A percentile compares a stretch with the other conserved stretches of the same genome.
Evolutionary conservation across 2,113 vertebrate genomes (phyloP).

Genomic region (Lycaon pictus): DNA sequence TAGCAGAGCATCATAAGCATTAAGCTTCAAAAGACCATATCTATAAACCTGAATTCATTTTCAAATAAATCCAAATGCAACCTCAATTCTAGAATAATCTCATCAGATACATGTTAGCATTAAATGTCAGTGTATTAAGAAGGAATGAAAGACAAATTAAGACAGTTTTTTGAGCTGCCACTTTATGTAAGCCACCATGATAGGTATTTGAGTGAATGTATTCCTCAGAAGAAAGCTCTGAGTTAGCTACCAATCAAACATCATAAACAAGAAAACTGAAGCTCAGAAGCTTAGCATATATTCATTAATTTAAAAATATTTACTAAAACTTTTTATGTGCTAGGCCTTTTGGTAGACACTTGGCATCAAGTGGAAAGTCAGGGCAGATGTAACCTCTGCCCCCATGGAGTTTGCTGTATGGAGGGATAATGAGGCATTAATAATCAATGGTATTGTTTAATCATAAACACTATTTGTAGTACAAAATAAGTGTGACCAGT

Average conservation of each 20-base stretch:
- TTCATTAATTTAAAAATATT: not conserved
- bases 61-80: not conserved
- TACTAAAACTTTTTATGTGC: not conserved
- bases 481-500: not conserved
- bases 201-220: not conserved
- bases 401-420: not conserved
- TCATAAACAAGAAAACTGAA: not conserved
- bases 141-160: not conserved
- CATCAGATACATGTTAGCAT: not conserved
- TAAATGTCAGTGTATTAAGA: not conserved
- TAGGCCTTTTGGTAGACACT: not conserved
- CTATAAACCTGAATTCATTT: not conserved
- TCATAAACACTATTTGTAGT: not conserved
- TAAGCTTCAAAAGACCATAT: not conserved
- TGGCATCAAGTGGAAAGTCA: not conserved
- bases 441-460: not conserved
- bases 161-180: not conserved
- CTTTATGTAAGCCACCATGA: not conserved
- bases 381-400: not conserved
- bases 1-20: not conserved
- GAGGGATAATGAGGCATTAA: not conserved
- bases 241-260: not conserved
- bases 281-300: not conserved
- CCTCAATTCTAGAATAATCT: not conserved
- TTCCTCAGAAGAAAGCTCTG: not conserved